Evolutionary conservation across 2,888 invertebrate species (phyloP).

Genomic region (Coenonympha glycerion): DNA sequence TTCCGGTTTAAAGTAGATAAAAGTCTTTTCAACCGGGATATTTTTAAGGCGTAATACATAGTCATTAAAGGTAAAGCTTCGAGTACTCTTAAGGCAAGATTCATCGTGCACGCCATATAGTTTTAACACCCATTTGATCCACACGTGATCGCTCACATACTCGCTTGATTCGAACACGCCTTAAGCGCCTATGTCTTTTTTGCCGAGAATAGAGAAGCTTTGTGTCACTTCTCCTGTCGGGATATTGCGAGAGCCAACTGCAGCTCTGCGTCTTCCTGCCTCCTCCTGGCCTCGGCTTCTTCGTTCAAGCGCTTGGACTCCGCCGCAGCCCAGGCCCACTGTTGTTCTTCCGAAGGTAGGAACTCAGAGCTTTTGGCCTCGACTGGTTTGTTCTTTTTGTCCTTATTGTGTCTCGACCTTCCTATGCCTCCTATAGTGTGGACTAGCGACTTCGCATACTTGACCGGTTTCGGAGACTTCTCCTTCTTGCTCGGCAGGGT

Average conservation of each 20-base stretch:
- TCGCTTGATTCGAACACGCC: neutral
- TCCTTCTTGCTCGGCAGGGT: constrained; percentile 66
- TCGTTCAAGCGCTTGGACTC: constrained; percentile 80
- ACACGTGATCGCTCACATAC: neutral
- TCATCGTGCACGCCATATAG: constrained; percentile 3
- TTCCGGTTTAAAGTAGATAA: too few species aligned
- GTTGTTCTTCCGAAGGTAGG: constrained; percentile 78
- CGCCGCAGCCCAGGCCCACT: constrained; percentile 83
- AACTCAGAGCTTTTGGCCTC: constrained; percentile 42
- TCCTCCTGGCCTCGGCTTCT: constrained; percentile 74
- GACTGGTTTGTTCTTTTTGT: constrained; percentile 51
- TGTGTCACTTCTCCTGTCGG: constrained; percentile 60
- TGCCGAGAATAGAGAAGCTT: constrained; percentile 3
- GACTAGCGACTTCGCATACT: constrained; percentile 63
- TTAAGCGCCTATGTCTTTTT: constrained; percentile 5
- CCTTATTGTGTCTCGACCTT: constrained; percentile 45
- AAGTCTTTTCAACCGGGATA: too few species aligned
- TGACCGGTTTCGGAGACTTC: constrained; percentile 68
- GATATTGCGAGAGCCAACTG: constrained; percentile 83
- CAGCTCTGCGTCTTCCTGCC: constrained; percentile 82
- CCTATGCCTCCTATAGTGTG: constrained; percentile 71
- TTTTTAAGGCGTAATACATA: neutral
- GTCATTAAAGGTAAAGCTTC: neutral
- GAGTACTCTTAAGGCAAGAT: constrained; percentile 19
- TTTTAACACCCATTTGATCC: neutral